Conservation (phyloP, 2,888 invertebrate genomes). For the Amiota communis region DNA sequence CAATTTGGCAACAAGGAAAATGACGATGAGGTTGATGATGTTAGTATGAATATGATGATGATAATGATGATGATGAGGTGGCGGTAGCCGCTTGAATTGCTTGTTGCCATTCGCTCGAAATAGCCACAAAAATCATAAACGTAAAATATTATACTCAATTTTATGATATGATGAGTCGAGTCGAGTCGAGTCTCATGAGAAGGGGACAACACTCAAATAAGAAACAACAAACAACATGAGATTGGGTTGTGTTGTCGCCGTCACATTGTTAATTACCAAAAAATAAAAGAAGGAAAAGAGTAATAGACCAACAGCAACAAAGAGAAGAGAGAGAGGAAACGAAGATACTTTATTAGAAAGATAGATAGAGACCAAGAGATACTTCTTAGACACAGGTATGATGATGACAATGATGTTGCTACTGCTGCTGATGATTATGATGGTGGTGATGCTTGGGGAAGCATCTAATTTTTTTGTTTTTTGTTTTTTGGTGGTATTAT, state of each 20-base stretch:
- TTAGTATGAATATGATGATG: not conserved
- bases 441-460: not conserved
- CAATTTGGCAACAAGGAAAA: slow-evolving; percentile 14
- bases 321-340: not conserved
- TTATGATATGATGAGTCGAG: slow-evolving; percentile 8
- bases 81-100: slow-evolving; percentile 26
- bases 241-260: slow-evolving; percentile 43
- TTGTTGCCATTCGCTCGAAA: slow-evolving; percentile 60
- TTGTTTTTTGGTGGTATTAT: not conserved
- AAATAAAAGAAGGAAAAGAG: slow-evolving; percentile 32
- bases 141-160: slow-evolving; percentile 31
- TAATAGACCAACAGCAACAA: not conserved
- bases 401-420: not conserved
- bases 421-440: not conserved
- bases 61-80: not conserved
- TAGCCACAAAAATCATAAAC: slow-evolving; percentile 64
- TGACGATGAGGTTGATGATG: not conserved
- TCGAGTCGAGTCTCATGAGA: not conserved
- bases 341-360: slow-evolving; percentile 4
- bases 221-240: no score
- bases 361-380: slow-evolving; percentile 2
- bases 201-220: not conserved
- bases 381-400: not conserved
- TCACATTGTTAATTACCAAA: slow-evolving; percentile 64
- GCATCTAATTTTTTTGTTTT: slow-evolving; percentile 7